A percentile compares a stretch with the other conserved stretches of the same genome.
Evolutionary conservation across 1,140 invertebrate species (phyloP).

Genomic region (Batillaria attramentaria): DNA sequence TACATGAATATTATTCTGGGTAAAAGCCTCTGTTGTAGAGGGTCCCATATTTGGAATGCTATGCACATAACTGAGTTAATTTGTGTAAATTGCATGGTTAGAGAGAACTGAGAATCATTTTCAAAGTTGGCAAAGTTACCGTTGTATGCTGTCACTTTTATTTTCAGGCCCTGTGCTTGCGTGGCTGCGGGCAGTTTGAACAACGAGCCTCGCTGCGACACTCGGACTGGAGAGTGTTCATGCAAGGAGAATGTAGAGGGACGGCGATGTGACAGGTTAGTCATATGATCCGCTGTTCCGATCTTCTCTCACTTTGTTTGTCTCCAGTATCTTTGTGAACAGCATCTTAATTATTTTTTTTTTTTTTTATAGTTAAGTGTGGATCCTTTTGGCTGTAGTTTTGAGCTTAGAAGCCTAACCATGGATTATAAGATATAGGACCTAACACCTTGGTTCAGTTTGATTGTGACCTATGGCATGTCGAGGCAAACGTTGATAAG

Average conservation of each 20-base stretch:
- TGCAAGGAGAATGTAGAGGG: slow-evolving; percentile 93
- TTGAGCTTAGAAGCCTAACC: no score
- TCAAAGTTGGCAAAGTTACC: not conserved
- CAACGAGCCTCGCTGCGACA: slow-evolving; percentile 86
- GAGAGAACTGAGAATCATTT: not conserved
- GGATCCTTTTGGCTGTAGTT: no score
- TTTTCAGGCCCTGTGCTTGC: slow-evolving; percentile 88
- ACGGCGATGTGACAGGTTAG: slow-evolving; percentile 83
- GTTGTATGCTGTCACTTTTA: not conserved
- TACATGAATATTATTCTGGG: no score
- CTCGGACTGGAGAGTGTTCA: slow-evolving; percentile 85
- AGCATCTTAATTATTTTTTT: slow-evolving; percentile 24
- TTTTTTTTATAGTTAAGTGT: slow-evolving; percentile 2
- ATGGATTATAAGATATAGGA: no score
- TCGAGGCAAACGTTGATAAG: no score
- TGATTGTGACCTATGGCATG: no score
- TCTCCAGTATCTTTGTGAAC: slow-evolving; percentile 1
- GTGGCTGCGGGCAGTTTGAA: slow-evolving; percentile 85
- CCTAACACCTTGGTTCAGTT: no score
- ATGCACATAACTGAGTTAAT: no score
- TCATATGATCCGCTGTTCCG: not conserved
- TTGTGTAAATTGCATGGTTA: not conserved
- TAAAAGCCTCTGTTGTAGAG: no score
- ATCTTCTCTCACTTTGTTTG: not conserved
- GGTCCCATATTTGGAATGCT: no score